Evolutionary conservation across 2,888 invertebrate species (phyloP).

Genomic region (Sisyra nigra): DNA sequence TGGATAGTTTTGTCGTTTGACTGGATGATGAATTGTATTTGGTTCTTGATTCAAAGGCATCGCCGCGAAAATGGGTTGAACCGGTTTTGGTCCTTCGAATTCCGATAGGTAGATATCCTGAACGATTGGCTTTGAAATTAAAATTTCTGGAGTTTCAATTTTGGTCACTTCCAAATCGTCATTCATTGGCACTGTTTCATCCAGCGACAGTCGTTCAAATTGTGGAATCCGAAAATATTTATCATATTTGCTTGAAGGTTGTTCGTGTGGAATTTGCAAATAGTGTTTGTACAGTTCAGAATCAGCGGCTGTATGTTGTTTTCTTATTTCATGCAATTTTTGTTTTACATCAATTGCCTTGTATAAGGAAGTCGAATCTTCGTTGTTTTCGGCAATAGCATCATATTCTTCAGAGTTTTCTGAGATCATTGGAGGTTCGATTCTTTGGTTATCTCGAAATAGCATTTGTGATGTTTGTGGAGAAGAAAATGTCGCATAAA

Average conservation of each 20-base stretch:
- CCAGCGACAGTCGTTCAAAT: conserved; percentile 1
- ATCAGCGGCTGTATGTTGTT: conserved; percentile 7
- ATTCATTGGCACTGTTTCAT: conserved; percentile 1
- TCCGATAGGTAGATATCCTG: background rate
- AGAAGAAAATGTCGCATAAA: no score
- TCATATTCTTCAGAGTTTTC: no score
- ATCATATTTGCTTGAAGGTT: conserved; percentile 6
- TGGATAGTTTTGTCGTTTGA: background rate
- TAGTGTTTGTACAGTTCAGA: conserved; percentile 6
- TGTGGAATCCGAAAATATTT: conserved; percentile 8
- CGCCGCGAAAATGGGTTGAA: background rate
- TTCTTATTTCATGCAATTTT: conserved; percentile 3
- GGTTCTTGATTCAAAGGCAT: background rate
- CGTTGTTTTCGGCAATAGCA: background rate
- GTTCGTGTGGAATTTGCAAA: conserved; percentile 4
- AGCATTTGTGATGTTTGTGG: no score
- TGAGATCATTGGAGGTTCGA: no score
- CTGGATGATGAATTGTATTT: background rate
- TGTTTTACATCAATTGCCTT: conserved; percentile 9
- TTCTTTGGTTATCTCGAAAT: no score
- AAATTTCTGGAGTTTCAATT: conserved; percentile 3
- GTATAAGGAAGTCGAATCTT: conserved; percentile 5
- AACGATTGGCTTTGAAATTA: background rate
- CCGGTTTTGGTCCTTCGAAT: background rate
- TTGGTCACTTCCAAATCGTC: background rate